A percentile compares a stretch with the other conserved stretches of the same genome.
phyloP scores from a whole-genome alignment of 1,140 invertebrate genomes.

The Dendrolimus punctatus region DNA sequence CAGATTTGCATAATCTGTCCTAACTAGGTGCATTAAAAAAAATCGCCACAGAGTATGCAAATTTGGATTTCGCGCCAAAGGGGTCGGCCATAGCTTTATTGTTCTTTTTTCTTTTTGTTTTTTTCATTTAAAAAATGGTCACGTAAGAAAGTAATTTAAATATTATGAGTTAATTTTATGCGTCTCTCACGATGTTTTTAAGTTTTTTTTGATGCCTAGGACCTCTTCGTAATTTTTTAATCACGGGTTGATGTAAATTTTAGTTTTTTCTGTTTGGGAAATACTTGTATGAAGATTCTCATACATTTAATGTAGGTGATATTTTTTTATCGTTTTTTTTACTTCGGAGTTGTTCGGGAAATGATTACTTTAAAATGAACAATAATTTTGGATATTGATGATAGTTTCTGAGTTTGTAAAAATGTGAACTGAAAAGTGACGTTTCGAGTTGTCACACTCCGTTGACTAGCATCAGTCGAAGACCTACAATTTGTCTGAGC shows the following conservation, averaged over 20 bases:
- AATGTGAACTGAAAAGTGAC: no score
- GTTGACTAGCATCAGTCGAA: no score
- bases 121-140: constrained; percentile 50
- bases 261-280: constrained; percentile 6
- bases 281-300: constrained; percentile 4
- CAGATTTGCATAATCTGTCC: constrained; percentile 56
- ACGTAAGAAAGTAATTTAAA: constrained; percentile 43
- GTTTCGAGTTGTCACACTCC: no score
- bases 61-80: constrained; percentile 25
- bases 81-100: constrained; percentile 27
- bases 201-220: constrained; percentile 19
- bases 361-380: no score
- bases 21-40: constrained; percentile 33
- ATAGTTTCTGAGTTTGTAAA: no score
- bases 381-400: no score
- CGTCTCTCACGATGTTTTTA: constrained; percentile 45
- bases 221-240: not conserved
- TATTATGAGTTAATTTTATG: constrained; percentile 48
- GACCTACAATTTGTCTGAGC: no score
- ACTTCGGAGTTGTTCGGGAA: not conserved
- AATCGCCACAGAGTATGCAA: constrained; percentile 60
- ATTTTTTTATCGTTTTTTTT: constrained; percentile 25
- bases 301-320: constrained; percentile 9
- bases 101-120: constrained; percentile 17
- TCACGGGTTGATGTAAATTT: no score